phyloP scores from a whole-genome alignment of 1,140 invertebrate species.

The Limonius californicus region DNA sequence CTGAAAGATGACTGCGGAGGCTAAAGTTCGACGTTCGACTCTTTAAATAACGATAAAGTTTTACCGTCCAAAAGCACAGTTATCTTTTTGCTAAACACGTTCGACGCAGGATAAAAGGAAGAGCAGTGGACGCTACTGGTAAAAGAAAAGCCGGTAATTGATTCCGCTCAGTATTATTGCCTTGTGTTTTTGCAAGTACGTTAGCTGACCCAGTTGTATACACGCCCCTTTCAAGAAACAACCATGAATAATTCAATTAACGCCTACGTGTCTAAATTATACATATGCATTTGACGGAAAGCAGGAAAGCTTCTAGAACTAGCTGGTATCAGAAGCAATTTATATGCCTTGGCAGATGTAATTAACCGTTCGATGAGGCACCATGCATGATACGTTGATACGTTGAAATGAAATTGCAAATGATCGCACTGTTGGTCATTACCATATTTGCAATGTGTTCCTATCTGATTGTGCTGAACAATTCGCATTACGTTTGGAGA shows the following conservation, averaged over 20 bases:
- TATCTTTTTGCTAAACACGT: conserved; percentile 3
- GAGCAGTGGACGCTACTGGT: neutral
- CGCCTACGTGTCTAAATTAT: neutral
- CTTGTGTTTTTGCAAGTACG: neutral
- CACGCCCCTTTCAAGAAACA: neutral
- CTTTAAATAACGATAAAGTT: conserved; percentile 33
- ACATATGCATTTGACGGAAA: neutral
- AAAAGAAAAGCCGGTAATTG: neutral
- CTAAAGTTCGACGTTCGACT: conserved; percentile 30
- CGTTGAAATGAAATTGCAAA: conserved; percentile 11
- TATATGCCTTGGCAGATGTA: conserved; percentile 10
- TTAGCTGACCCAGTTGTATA: neutral
- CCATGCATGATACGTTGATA: conserved; percentile 3
- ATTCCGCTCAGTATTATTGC: neutral
- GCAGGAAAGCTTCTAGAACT: neutral
- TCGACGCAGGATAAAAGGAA: neutral
- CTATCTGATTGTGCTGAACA: conserved; percentile 9
- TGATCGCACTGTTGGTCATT: conserved; percentile 12
- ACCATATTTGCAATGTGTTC: conserved; percentile 8
- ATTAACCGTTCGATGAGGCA: neutral
- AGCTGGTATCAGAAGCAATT: neutral
- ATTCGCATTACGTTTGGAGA: conserved; percentile 9
- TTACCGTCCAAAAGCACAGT: conserved; percentile 4
- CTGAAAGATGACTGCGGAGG: conserved; percentile 34
- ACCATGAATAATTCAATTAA: conserved; percentile 9